Base-by-base conservation (phyloP, 1,140 invertebrate genomes). In the Lasaia peninsularis region DNA sequence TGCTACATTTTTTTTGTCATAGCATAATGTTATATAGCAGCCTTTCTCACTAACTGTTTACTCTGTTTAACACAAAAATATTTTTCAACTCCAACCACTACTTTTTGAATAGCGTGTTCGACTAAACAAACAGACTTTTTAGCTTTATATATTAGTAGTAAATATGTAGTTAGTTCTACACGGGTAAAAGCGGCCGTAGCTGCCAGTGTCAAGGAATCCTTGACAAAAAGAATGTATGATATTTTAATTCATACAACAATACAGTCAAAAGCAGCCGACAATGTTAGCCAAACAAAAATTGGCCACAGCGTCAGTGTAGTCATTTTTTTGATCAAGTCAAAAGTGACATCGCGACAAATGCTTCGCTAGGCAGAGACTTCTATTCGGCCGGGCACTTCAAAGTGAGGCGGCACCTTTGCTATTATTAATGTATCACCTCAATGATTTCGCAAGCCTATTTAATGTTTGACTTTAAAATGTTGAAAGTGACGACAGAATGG, bases 231-330 rank as follows among this genome's bases (percentile, higher is more conserved):
- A 40, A 40, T 28, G 24, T 28, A 40, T 40, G 35, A 40, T 40
- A 16, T 40, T 40, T 40, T 40, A 37, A 40, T 40, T 40, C 35
- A 40, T 18, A 18, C 35, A 40, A 40, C 35, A 53, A 33, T 32
- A 33, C 6, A 53, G 35, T 35, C 52, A 35, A 21, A 49, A 31
- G 16, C 35, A 16, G 57, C 54, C 60, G 63, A 62, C 64, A 55
- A 59, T 57, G 60, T 58, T n/a, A 34, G 33, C 52, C 65, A 68
- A 68, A 68, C 66, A 68, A 65, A 58, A 61, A 68, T 68, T 65
- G 62, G 66, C 66, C 66, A 68, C 66, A 64, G 58, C 18, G 18
- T 44, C 66, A 60, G 59, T 20, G 40, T 44, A 4, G 14, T 44
- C 8, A 18, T 44, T 44, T 44, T 44, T 44, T 44, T 44, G 18